phyloP scores from a whole-genome alignment of 1,140 invertebrate species.

The Arctopsyche grandis region DNA sequence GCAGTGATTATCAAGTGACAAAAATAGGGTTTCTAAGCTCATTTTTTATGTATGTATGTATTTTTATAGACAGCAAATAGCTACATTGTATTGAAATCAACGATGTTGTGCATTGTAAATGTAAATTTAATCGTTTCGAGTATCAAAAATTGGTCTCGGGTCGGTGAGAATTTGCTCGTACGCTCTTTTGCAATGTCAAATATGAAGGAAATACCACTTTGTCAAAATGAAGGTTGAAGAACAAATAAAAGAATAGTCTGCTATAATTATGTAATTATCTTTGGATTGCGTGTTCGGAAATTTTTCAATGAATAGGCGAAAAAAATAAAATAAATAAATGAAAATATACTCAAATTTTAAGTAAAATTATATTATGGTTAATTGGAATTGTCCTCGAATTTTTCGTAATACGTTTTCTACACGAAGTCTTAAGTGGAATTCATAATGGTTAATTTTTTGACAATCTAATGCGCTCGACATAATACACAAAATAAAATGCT shows the following conservation, averaged over 20 bases:
- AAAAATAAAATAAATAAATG: conserved; percentile 1
- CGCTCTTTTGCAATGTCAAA: conserved; percentile 18
- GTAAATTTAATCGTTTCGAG: not conserved
- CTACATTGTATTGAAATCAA: no score
- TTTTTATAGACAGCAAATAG: not conserved
- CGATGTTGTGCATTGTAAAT: not conserved
- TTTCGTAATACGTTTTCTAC: no score
- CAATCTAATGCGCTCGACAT: no score
- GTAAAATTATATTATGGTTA: no score
- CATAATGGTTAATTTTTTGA: no score
- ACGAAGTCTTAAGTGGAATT: no score
- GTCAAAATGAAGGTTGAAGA: conserved; percentile 30
- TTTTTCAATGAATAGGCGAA: conserved; percentile 10
- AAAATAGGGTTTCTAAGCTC: conserved; percentile 10
- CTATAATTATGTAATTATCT: conserved; percentile 51
- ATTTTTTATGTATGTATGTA: conserved; percentile 16
- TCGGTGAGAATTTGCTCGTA: not conserved
- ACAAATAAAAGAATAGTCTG: conserved; percentile 25
- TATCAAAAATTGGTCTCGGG: not conserved
- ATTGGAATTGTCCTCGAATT: no score
- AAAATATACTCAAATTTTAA: not conserved
- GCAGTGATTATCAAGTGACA: conserved; percentile 23
- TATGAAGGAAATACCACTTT: conserved; percentile 23
- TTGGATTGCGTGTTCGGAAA: conserved; percentile 45
- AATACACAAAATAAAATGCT: no score